Base-by-base conservation (phyloP, 35 echinoderm and acorn worm species). In the Patiria miniata region DNA sequence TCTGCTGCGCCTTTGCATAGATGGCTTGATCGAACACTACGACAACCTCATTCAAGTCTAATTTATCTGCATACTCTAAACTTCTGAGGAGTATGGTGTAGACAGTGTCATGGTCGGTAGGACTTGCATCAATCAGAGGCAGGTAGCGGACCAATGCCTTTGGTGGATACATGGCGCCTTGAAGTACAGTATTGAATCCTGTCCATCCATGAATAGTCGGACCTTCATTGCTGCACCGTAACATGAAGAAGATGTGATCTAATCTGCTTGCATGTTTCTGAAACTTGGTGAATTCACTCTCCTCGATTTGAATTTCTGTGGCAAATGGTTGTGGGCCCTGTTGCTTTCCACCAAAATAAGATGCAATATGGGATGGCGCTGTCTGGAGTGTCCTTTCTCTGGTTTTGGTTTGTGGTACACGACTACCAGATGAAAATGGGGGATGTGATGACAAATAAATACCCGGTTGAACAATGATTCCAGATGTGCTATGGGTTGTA, bases 1-100 rank as follows among this genome's bases (percentile, higher is more conserved):
- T 93, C 10, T 87, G 54, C 81, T 91, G 83, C 0, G 85, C 89
- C 36, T 95, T 95, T 3, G 60, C 23, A 80, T 87, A 95, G 10
- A 91, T 95, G 1, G 93, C 89, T 55, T 87, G 88, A 53, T 95
- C 93, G 61, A 85, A 78, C 14, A 90, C 93, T 15, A 94, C 81
- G 23, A 86, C 90, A 61, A 92, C 30, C 9, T 76, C 4, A 32
- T 86, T 55, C 19, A 80, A 56, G 21, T 86, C 22, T 16, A 92
- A 8, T 5, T 32, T 39, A 57, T 91, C 57, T 39, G 90, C 83
- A 77, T 44, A 81, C 16, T 92, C 77, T 26, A 92, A 33, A 54
- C 76, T 92, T 81, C 83, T 26, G n/a, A 37, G 38, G 32, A 87
- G 56, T 44, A 92, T 81, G 16, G 90, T 90, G 8, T 83, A 53